Percentiles rank a stretch among this genome's conserved stretches.
Conservation (phyloP, 1,140 invertebrate genomes). For the Drosophila virilis region DNA sequence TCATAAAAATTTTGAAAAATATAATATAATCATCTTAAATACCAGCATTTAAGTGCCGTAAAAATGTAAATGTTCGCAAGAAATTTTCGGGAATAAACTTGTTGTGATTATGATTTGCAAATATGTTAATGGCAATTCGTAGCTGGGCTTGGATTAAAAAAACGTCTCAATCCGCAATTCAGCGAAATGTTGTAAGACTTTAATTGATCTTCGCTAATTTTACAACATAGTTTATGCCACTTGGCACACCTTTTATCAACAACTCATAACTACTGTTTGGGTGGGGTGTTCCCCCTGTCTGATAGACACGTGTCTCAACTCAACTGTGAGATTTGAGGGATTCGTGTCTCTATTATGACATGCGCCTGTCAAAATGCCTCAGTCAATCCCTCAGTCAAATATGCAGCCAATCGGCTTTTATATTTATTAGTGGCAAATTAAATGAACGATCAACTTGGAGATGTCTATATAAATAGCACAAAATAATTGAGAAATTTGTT, state of each 20-base stretch:
- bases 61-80: too few species aligned
- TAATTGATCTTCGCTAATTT: conserved; percentile 20
- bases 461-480: conserved; percentile 47
- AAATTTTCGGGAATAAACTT: too few species aligned
- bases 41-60: too few species aligned
- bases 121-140: not conserved
- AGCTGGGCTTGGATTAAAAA: not conserved
- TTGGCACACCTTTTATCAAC: conserved; percentile 24
- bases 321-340: conserved; percentile 35
- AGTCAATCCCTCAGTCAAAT: conserved; percentile 18
- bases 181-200: conserved; percentile 7
- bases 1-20: too few species aligned
- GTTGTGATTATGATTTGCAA: too few species aligned
- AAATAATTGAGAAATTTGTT: conserved; percentile 73
- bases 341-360: conserved; percentile 58
- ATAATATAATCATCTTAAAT: too few species aligned
- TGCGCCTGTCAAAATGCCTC: conserved; percentile 38
- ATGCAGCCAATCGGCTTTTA: conserved; percentile 49
- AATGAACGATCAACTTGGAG: conserved; percentile 57
- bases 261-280: conserved; percentile 27
- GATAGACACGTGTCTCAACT: conserved; percentile 39
- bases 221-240: conserved; percentile 12
- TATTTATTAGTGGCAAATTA: conserved; percentile 67
- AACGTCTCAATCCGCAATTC: not conserved
- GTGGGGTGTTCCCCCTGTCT: conserved; percentile 10